A percentile compares a stretch with the other conserved stretches of the same genome.
Evolutionary conservation across 2,797 vertebrate species (phyloP).

Genomic region (Helicolenus hilgendorfi): DNA sequence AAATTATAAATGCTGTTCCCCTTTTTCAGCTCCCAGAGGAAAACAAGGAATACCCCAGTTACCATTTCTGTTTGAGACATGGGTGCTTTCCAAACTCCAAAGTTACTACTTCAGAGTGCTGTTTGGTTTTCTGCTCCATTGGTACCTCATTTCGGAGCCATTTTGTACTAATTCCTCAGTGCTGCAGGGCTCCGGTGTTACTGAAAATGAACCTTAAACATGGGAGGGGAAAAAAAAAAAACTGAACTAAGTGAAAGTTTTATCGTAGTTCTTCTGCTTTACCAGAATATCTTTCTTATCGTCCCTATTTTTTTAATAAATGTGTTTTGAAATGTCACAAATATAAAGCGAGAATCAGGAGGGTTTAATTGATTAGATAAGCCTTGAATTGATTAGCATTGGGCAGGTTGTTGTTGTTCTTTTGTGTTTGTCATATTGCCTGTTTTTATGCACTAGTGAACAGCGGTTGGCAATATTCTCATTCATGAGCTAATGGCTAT

Average conservation of each 20-base stretch:
- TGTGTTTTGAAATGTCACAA: neutral
- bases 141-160: slow-evolving; percentile 28
- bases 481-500: slow-evolving; percentile 14
- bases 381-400: neutral
- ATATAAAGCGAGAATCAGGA: neutral
- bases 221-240: neutral
- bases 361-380: neutral
- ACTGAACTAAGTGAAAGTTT: neutral
- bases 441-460: slow-evolving; percentile 1
- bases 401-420: slow-evolving; percentile 8
- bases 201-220: slow-evolving; percentile 16
- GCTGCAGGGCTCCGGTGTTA: neutral
- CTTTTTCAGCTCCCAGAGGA: slow-evolving; percentile 42
- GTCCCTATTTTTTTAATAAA: neutral
- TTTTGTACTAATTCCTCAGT: slow-evolving; percentile 20
- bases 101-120: slow-evolving; percentile 23
- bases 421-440: neutral
- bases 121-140: slow-evolving; percentile 30
- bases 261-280: neutral
- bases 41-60: slow-evolving; percentile 49
- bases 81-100: slow-evolving; percentile 44
- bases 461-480: neutral
- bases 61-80: slow-evolving; percentile 30
- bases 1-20: slow-evolving; percentile 52
- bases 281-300: neutral